Base-by-base conservation (phyloP, 2,888 invertebrate species). In the Ceriagrion tenellum region DNA sequence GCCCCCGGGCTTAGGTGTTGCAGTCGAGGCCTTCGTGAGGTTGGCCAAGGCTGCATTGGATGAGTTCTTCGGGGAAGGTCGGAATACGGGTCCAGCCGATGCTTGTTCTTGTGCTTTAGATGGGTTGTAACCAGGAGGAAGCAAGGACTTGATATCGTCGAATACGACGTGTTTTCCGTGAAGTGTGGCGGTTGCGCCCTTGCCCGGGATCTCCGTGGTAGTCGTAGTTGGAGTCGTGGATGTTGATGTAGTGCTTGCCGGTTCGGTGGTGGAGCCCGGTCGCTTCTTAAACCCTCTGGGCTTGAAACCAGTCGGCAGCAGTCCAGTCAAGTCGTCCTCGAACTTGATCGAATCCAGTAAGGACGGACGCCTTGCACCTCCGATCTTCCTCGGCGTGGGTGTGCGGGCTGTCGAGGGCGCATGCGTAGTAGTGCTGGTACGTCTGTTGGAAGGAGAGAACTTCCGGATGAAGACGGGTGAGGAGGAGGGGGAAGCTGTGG, bases 261-360 rank as follows among this genome's bases (percentile, higher is more conserved):
- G 96, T 10, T 0, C 40, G 47, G 40, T 47, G 23, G 69, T 16
- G 69, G 63, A 3, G 0, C 47, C 47, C 18, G 47, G 63, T n/a
- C 69, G 63, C 93, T 93, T 93, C 40, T 47, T 47, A 20, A 26
- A 30, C 26, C n/a, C 95, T 95, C 10, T 95, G 95, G 18, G 95
- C 95, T 55, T 95, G 93, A 47, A 95, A 13, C 69, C 95, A 55
- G 59, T 69, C 1, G 55, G 95, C 88, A 95, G 90, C 26, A 95
- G 40, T 35, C 97, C 97, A 4, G 97, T 96, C 95, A 98, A 96
- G 96, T 98, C 98, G 89, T 96, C 96, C 69, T 96, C 96, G 95
- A 96, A 96, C 56, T 96, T 96, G 40, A 96, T 96, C 74, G 95
- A 96, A 88, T 96, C 96, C 88, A 96, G 93, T 59, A 96, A 91